Evolutionary conservation across 1,140 invertebrate genomes (phyloP), one percentile per base, ranked within the genome.

Genomic region (Contarinia nasturtii): DNA sequence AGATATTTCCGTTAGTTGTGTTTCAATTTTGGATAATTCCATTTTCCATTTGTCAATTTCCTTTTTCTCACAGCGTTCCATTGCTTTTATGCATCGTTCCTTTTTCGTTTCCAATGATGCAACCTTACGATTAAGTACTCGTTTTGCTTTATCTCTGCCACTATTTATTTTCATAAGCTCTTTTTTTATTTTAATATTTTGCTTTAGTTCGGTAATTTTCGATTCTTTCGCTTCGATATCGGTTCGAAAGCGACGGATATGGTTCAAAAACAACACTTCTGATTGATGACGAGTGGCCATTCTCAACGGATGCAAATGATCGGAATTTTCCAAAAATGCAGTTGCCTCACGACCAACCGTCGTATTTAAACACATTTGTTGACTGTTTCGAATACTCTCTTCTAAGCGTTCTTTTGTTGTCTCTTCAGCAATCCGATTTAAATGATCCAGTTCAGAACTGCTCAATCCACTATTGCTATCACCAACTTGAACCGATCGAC

Each of bases 141-240:
- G 74, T 57, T 82, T 83, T 33, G 79, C 77, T 45, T 67, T 73
- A 36, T 71, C 71, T 49, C 80, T 73, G 34, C 76, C 73, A 50
- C 81, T 75, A 54, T 75, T 71, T 58, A 75, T 80, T 52, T 75
- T 70, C 44, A 87, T 85, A 20, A 86, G 69, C 52, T 79, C 79
- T 61, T 89, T 79, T 59, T 83, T 82, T n/a, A 83, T 68, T 54
- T 71, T 67, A 42, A 80, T 73, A 1, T 73, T 78, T 51, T 77
- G 72, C 51, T 84, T 74, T 19, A 89, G 65, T 63, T 89, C 82
- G 49, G 77, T 76, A 11, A 87, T 71, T 58, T 79, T 75, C 54
- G 78, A 74, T 54, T 85, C 74, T 40, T 76, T 75, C 44, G 75
- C 75, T 45, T 81, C 72, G 19, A 87, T 72, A 52, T 77, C 71